Base-by-base conservation (phyloP, 2,888 invertebrate species). In the Dusona sp. region DNA sequence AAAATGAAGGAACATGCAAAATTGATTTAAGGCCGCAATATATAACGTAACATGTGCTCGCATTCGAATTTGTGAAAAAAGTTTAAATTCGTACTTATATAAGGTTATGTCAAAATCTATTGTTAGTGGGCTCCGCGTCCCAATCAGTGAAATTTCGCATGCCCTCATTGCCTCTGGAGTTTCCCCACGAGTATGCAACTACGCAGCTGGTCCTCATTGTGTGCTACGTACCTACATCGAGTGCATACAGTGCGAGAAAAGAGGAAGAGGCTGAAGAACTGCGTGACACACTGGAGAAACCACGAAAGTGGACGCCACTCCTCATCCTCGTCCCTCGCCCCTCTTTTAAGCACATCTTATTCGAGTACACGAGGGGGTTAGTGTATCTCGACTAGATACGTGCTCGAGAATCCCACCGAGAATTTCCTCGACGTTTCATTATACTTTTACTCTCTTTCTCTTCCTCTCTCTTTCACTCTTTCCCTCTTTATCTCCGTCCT, bases 281-380 rank as follows among this genome's bases (percentile, higher is more conserved):
- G 89, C 85, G 87, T 92, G 92, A 92, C 92, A 91, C 92, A 92
- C 90, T 88, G 92, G 92, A 29, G 90, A 92, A 92, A 91, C 86
- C 91, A 88, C 65, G 73, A n/a, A 42, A 85, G 61, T 42, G 61
- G 72, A 33, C 48, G 75, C 61, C 42, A 29, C 75, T 78, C 83
- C 84, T 88, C 87, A 78, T 80, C 80, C 83, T 83, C 74, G 64
- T 61, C 74, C 45, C 79, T 84, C 73, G 61, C 80, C 81, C 61
- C 38, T 51, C 84, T 67, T 67, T 51, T 45, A 11, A 70, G 25
- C 75, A 61, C 61, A 61, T 61, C 42, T 75, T 42, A 38, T 72
- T 67, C 78, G 72, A 72, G 72, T n/a, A 33, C 72, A n/a, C 72
- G 42, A 75, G 64, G 42, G 75, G 54, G 54, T 54, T 84, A 84